Evolutionary conservation across 2,797 vertebrate species (phyloP).

Genomic region (Coreius guichenoti): DNA sequence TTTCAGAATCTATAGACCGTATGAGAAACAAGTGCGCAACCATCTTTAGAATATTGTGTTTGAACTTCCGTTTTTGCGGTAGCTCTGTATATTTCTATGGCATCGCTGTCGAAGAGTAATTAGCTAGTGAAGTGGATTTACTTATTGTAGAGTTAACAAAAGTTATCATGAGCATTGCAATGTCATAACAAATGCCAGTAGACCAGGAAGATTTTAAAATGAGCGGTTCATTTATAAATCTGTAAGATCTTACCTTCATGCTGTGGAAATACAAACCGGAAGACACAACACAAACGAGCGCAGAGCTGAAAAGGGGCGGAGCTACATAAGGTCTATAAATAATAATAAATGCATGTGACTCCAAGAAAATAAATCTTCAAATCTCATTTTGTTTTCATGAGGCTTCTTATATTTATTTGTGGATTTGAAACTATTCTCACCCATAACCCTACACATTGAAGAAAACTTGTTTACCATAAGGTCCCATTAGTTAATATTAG

Average conservation of each 20-base stretch:
- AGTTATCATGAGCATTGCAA: too few species aligned
- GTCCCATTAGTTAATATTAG: too few species aligned
- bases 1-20: neutral
- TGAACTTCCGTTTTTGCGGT: too few species aligned
- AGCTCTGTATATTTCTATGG: neutral
- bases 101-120: neutral
- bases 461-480: neutral
- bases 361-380: neutral
- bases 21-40: too few species aligned
- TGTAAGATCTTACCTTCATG: neutral
- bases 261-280: neutral
- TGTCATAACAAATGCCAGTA: too few species aligned
- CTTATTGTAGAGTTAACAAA: neutral
- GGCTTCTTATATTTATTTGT: neutral
- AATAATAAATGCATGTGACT: neutral
- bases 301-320: neutral
- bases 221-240: neutral
- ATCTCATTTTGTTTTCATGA: constrained; percentile 15
- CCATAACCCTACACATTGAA: neutral
- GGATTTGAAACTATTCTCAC: neutral
- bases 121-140: neutral
- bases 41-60: too few species aligned
- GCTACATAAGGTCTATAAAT: neutral
- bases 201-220: neutral
- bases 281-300: neutral